Evolutionary conservation across 2,888 invertebrate species (phyloP).

Genomic region (Conops quadrifasciatus): DNA sequence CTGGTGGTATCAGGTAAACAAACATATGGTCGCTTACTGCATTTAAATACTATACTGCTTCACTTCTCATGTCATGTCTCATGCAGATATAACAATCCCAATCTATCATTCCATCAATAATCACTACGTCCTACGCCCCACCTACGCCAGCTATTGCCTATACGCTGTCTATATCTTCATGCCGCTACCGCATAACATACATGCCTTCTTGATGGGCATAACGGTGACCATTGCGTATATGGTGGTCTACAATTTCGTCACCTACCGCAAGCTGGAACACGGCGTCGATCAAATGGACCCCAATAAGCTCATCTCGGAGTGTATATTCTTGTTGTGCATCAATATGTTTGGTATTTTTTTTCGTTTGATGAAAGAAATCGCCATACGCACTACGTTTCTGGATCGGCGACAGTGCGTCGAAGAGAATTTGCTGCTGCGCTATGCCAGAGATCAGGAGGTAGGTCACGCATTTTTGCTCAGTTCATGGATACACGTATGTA

Average conservation of each 20-base stretch:
- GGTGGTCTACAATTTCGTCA: conserved; percentile 68
- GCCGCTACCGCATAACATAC: conserved; percentile 77
- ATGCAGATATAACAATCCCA: conserved; percentile 72
- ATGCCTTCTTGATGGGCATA: conserved; percentile 75
- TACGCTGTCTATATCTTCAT: conserved; percentile 85
- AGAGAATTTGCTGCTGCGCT: conserved; percentile 81
- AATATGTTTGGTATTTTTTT: conserved; percentile 89
- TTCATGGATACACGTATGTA: not conserved
- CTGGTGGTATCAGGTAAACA: conserved; percentile 68
- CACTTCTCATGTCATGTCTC: not conserved
- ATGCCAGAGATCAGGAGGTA: conserved; percentile 87
- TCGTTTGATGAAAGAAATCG: conserved; percentile 87
- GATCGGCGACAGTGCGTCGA: conserved; percentile 88
- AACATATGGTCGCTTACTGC: not conserved
- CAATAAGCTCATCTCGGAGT: conserved; percentile 70
- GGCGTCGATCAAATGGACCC: conserved; percentile 60
- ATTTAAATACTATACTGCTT: no score
- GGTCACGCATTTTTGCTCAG: conserved; percentile 32
- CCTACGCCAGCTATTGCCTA: conserved; percentile 76
- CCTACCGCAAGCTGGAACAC: conserved; percentile 63
- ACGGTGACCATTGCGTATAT: conserved; percentile 76
- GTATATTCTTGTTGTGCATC: conserved; percentile 69
- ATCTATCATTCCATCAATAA: conserved; percentile 71
- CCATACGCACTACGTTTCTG: conserved; percentile 85
- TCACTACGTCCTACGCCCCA: conserved; percentile 70